These are phyloP conservation scores for Sitobion miscanthi DNA, from an alignment of 1,140 invertebrate genomes.

Conservation along the genomic window DNA sequence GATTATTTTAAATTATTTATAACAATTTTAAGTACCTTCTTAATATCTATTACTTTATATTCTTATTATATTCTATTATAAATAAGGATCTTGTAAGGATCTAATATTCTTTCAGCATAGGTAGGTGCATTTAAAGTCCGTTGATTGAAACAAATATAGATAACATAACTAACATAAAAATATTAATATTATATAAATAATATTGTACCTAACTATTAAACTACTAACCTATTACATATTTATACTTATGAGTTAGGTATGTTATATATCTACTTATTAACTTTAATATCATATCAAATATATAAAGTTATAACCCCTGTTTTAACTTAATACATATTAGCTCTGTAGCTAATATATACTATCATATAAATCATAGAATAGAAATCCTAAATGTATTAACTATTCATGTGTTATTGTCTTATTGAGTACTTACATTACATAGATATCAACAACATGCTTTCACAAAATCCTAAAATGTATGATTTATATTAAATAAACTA, in stretches of 20 bases:
- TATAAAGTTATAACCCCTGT: too few relatives aligned
- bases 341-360: neutral
- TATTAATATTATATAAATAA: neutral
- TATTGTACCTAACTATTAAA: neutral
- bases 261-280: neutral
- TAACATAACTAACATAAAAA: too few relatives aligned
- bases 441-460: neutral
- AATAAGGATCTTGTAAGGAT: neutral
- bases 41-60: neutral
- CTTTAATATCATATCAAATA: neutral
- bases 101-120: neutral
- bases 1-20: too few relatives aligned
- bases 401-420: neutral
- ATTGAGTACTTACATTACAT: neutral
- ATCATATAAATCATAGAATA: neutral
- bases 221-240: neutral
- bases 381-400: neutral
- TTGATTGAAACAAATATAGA: neutral
- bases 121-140: neutral
- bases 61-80: neutral
- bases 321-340: neutral
- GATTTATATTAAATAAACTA: constrained; percentile 15
- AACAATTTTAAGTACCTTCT: too few relatives aligned
- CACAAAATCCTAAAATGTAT: constrained; percentile 26
- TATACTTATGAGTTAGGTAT: neutral